Conservation (phyloP, 2,888 invertebrate species). For the Rhingia campestris region DNA sequence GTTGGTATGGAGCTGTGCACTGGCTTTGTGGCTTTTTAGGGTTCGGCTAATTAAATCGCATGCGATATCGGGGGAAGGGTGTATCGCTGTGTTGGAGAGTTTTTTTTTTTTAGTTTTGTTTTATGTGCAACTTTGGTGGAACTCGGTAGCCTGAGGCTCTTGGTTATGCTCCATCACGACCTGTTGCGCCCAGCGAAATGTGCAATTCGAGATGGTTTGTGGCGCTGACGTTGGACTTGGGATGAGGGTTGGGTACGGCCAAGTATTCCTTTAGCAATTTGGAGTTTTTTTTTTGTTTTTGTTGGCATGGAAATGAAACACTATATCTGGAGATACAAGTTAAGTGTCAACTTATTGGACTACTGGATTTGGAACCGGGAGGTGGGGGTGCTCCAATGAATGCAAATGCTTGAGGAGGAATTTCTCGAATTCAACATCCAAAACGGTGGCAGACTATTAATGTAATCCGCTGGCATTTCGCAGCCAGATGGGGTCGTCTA, state of each 20-base stretch:
- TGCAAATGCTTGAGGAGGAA: constrained; percentile 56
- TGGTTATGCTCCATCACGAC: constrained; percentile 67
- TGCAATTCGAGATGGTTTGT: constrained; percentile 63
- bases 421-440: constrained; percentile 28
- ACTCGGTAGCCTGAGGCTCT: constrained; percentile 50
- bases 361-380: constrained; percentile 20
- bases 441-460: constrained; percentile 71
- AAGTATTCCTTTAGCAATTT: background rate
- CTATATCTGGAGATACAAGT: constrained; percentile 21
- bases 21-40: constrained; percentile 69
- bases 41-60: constrained; percentile 70
- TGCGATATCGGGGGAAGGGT: constrained; percentile 27
- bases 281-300: too few relatives aligned
- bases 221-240: background rate
- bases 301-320: background rate
- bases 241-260: constrained; percentile 21
- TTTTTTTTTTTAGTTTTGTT: constrained; percentile 19
- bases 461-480: constrained; percentile 63
- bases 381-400: constrained; percentile 25
- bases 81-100: constrained; percentile 3
- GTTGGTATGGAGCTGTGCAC: constrained; percentile 37
- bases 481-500: constrained; percentile 63
- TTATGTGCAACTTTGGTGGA: constrained; percentile 41
- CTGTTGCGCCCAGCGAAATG: constrained; percentile 62
- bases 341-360: constrained; percentile 64